phyloP scores from a whole-genome alignment of 2,888 invertebrate species.

The Crocallis elinguaria region DNA sequence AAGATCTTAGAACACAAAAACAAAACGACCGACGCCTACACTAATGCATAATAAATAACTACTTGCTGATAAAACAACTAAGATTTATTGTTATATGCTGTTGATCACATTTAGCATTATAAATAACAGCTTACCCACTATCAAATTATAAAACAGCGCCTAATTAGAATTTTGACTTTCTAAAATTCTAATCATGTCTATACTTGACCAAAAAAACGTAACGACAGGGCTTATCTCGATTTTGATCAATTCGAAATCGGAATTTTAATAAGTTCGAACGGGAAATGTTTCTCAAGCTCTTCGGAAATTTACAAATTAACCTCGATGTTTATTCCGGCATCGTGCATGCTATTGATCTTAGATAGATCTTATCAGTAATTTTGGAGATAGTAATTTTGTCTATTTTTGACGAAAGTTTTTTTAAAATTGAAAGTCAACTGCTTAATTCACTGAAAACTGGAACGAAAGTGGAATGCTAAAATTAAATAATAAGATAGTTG shows the following conservation, averaged over 20 bases:
- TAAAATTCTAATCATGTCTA: slow-evolving; percentile 4
- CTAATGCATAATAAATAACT: too few species aligned
- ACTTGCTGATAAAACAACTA: too few species aligned
- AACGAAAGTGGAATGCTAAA: slow-evolving; percentile 41
- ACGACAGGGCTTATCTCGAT: slow-evolving; percentile 1
- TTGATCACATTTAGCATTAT: neutral
- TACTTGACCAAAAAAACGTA: neutral
- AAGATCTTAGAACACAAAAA: too few species aligned
- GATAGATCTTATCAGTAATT: too few species aligned
- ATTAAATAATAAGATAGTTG: too few species aligned
- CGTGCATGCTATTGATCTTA: neutral
- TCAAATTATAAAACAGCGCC: neutral
- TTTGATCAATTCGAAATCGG: slow-evolving; percentile 3
- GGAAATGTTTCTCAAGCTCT: neutral
- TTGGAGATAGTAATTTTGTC: neutral
- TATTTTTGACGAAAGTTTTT: neutral
- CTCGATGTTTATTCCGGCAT: slow-evolving; percentile 1
- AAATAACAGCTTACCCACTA: neutral
- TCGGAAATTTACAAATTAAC: neutral
- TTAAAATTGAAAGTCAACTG: too few species aligned
- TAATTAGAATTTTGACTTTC: slow-evolving; percentile 6
- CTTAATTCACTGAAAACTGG: neutral
- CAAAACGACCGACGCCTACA: too few species aligned
- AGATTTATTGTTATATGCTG: neutral
- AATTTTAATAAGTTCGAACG: slow-evolving; percentile 11